Percentiles rank a stretch among this genome's conserved stretches.
phyloP scores from a whole-genome alignment of 2,113 vertebrate species.

The Ammospiza caudacuta region DNA sequence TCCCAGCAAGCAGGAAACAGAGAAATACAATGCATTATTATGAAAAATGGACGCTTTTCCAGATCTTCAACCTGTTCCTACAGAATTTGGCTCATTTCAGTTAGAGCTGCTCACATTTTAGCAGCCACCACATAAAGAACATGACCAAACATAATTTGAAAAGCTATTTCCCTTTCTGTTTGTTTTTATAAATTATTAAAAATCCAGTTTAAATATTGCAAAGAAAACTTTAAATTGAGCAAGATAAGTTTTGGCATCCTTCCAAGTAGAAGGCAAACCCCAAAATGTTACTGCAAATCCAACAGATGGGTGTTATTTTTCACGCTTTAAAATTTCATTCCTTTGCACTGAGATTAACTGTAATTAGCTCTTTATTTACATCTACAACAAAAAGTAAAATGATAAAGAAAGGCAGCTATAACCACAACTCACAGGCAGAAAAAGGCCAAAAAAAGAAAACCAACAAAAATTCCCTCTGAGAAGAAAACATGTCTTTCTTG shows the following conservation, averaged over 20 bases:
- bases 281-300: neutral
- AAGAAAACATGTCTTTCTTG: neutral
- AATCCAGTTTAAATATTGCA: constrained; percentile 38
- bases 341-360: constrained; percentile 21
- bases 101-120: neutral
- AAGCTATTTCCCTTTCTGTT: constrained; percentile 43
- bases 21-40: neutral
- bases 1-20: neutral
- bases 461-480: neutral
- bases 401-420: neutral
- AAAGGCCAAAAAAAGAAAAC: neutral
- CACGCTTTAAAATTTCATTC: constrained; percentile 17
- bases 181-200: constrained; percentile 53
- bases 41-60: neutral
- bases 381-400: constrained; percentile 31
- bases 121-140: neutral
- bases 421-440: neutral
- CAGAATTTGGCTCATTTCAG: neutral
- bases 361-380: constrained; percentile 61
- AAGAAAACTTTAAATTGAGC: constrained; percentile 47
- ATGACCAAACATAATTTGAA: neutral
- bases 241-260: constrained; percentile 17
- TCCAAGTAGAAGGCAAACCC: constrained; percentile 26
- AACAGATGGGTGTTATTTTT: constrained; percentile 58
- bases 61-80: neutral